phyloP scores from a whole-genome alignment of 2,888 invertebrate genomes.

The Arctia plantaginis region DNA sequence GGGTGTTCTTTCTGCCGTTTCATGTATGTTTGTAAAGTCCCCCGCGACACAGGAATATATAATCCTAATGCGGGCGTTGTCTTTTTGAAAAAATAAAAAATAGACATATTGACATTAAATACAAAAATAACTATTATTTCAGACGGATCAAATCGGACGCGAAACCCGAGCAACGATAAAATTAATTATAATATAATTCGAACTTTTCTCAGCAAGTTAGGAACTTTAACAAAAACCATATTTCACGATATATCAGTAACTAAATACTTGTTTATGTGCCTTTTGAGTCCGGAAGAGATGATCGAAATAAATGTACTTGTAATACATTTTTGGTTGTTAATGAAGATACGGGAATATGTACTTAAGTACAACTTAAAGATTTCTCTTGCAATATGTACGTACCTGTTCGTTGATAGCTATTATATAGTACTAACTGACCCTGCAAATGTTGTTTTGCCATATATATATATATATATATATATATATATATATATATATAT shows the following conservation, averaged over 20 bases:
- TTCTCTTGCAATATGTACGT: constrained; percentile 15
- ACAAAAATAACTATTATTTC: neutral
- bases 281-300: constrained; percentile 54
- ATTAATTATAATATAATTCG: neutral
- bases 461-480: too few relatives aligned
- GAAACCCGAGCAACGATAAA: neutral
- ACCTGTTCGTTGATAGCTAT: neutral
- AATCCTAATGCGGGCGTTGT: too few relatives aligned
- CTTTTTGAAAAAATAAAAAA: too few relatives aligned
- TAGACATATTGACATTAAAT: too few relatives aligned
- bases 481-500: too few relatives aligned
- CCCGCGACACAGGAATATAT: too few relatives aligned
- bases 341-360: constrained; percentile 35
- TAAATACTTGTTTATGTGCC: constrained; percentile 44
- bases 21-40: too few relatives aligned
- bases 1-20: too few relatives aligned
- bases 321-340: constrained; percentile 51
- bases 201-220: neutral
- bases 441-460: too few relatives aligned
- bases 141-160: too few relatives aligned
- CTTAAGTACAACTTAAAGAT: constrained; percentile 4
- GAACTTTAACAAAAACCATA: constrained; percentile 11
- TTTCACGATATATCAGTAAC: constrained; percentile 22
- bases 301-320: constrained; percentile 47
- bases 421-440: too few relatives aligned